Percentiles rank a stretch among this genome's conserved stretches.
Evolutionary conservation across 2,888 invertebrate genomes (phyloP).

Genomic region (Cecidostiba fungosa): DNA sequence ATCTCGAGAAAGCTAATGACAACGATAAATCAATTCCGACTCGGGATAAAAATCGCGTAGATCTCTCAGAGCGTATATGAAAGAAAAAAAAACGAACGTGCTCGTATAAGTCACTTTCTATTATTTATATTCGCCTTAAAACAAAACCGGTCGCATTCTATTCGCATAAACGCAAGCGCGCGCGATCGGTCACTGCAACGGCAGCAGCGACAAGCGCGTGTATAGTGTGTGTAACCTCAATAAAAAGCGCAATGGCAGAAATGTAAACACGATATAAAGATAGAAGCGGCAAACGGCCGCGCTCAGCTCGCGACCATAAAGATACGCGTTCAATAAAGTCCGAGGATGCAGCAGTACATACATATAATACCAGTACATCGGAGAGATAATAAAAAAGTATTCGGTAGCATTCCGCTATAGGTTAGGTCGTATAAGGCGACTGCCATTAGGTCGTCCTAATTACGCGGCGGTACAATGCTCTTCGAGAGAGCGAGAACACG

Average conservation of each 20-base stretch:
- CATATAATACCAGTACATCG: not conserved
- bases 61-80: not conserved
- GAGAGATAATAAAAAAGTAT: constrained; percentile 9
- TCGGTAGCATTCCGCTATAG: constrained; percentile 16
- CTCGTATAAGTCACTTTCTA: constrained; percentile 26
- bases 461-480: constrained; percentile 36
- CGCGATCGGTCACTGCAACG: constrained; percentile 17
- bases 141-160: constrained; percentile 43
- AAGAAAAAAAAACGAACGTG: constrained; percentile 6
- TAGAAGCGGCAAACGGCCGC: not conserved
- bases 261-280: constrained; percentile 34
- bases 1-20: not conserved
- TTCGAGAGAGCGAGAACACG: constrained; percentile 27
- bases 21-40: not conserved
- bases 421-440: constrained; percentile 17
- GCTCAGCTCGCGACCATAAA: constrained; percentile 10
- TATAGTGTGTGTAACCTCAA: constrained; percentile 9
- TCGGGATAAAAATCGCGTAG: not conserved
- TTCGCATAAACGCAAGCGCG: not conserved
- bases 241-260: constrained; percentile 30
- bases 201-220: not conserved
- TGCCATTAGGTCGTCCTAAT: constrained; percentile 51
- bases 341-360: not conserved
- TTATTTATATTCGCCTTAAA: constrained; percentile 47
- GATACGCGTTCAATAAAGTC: not conserved